phyloP scores from a whole-genome alignment of 2,113 vertebrate genomes.

The Xiphophorus couchianus region DNA sequence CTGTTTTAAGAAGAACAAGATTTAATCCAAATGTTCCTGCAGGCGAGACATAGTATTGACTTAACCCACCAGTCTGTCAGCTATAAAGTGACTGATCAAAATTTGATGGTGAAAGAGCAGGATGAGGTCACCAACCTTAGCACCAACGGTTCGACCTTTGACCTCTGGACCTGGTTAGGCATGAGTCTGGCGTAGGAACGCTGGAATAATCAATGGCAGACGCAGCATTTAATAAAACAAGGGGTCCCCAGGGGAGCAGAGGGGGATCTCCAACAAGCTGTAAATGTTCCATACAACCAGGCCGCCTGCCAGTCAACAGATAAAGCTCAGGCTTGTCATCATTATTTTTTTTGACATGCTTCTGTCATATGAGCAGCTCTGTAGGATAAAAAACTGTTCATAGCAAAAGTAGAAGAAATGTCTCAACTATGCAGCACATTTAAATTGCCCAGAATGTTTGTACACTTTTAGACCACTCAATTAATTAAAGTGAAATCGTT shows the following conservation, averaged over 20 bases:
- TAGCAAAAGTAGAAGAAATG: not conserved
- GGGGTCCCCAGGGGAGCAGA: conserved; percentile 20
- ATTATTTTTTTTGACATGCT: not conserved
- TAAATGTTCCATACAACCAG: conserved; percentile 28
- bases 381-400: not conserved
- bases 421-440: not conserved
- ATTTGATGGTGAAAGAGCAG: conserved; percentile 49
- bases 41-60: conserved; percentile 45
- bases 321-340: not conserved
- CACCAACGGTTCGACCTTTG: conserved; percentile 50
- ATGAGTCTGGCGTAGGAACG: conserved; percentile 61
- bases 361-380: conserved; percentile 23
- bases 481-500: not conserved
- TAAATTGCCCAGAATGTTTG: not conserved
- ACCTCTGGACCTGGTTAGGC: conserved; percentile 43
- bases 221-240: conserved; percentile 42
- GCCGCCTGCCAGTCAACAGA: conserved; percentile 47
- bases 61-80: conserved; percentile 54
- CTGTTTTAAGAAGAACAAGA: conserved; percentile 30
- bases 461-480: not conserved
- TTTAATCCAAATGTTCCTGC: conserved; percentile 59
- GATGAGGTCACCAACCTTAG: conserved; percentile 42
- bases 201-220: conserved; percentile 56
- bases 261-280: conserved; percentile 38
- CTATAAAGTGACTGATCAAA: conserved; percentile 50